Evolutionary conservation across 2,888 invertebrate species (phyloP).

Genomic region (Suillia variegata): DNA sequence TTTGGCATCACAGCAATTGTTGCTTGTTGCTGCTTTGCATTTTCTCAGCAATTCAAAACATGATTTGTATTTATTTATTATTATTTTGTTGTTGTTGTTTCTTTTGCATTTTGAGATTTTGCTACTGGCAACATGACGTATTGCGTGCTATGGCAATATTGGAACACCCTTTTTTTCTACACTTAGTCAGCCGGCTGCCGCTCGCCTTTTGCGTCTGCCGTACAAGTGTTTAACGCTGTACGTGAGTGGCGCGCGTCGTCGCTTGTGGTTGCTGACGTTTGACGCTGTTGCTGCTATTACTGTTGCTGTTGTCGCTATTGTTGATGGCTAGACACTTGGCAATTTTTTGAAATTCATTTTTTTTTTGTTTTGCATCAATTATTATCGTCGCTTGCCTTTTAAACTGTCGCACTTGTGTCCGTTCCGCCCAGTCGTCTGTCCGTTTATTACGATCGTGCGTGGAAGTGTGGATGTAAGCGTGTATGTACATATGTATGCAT

Average conservation of each 20-base stretch:
- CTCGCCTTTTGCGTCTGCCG: no score
- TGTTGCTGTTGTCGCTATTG: slow-evolving; percentile 2
- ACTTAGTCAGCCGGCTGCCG: no score
- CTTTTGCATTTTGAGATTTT: no score
- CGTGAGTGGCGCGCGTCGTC: neutral
- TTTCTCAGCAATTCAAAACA: neutral
- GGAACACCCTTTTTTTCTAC: neutral
- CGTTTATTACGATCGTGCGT: neutral
- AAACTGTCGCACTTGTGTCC: neutral
- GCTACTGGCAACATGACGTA: slow-evolving; percentile 8
- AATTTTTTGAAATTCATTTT: neutral
- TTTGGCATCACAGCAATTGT: slow-evolving; percentile 5
- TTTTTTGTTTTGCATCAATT: slow-evolving; percentile 2
- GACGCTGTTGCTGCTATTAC: slow-evolving; percentile 2
- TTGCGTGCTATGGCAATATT: slow-evolving; percentile 1
- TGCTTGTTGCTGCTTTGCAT: slow-evolving; percentile 8
- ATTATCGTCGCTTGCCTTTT: slow-evolving; percentile 5
- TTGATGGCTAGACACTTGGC: neutral
- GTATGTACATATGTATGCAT: slow-evolving; percentile 22
- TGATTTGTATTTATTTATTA: neutral
- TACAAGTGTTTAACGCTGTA: no score
- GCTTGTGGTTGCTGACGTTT: neutral
- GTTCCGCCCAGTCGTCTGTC: neutral
- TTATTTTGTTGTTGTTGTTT: no score
- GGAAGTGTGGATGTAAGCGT: neutral